Conservation (phyloP, 2,113 vertebrate genomes). For the Tyto alba region DNA sequence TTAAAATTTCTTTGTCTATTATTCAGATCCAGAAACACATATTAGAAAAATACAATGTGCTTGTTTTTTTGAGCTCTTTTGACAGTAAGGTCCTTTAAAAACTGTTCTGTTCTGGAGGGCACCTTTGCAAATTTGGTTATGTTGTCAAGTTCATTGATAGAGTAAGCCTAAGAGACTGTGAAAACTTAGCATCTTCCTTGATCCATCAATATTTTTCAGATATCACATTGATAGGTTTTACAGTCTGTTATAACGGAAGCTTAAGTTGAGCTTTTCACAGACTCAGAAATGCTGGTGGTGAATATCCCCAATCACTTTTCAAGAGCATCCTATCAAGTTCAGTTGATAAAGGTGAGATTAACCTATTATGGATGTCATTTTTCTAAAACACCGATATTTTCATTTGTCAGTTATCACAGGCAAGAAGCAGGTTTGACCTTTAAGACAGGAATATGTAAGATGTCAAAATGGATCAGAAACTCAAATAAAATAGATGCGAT, state of each 20-base stretch:
- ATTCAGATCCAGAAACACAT: not conserved
- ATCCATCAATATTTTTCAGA: constrained; percentile 5
- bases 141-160: not conserved
- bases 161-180: not conserved
- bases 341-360: constrained; percentile 49
- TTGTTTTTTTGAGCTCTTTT: not conserved
- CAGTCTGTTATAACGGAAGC: not conserved
- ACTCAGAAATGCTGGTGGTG: not conserved
- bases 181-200: not conserved
- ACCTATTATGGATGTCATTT: constrained; percentile 24
- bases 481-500: not conserved
- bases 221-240: not conserved
- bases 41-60: not conserved
- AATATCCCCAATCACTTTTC: not conserved
- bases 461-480: constrained; percentile 31
- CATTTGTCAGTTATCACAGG: not conserved
- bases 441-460: constrained; percentile 25
- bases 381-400: not conserved
- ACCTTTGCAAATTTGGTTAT: not conserved
- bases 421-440: constrained; percentile 37
- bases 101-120: not conserved
- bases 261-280: constrained; percentile 31
- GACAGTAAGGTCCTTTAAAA: not conserved
- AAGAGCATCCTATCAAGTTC: constrained; percentile 14
- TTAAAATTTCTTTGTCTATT: not conserved